Conservation (phyloP, 1,140 invertebrate genomes). For the Musca vetustissima region DNA sequence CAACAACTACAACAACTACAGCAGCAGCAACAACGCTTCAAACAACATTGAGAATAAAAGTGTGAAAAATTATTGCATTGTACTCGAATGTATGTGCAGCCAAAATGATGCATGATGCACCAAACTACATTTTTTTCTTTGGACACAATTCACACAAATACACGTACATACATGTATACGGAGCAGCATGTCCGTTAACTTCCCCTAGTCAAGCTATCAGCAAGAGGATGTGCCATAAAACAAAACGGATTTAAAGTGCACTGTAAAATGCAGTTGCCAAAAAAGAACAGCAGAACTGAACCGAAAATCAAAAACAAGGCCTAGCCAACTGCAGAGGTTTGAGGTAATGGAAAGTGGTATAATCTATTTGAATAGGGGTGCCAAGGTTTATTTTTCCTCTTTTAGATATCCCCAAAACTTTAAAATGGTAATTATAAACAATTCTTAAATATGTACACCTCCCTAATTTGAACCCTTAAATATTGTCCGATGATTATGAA, state of each 20-base stretch:
- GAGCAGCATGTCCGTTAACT: neutral
- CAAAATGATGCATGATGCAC: conserved; percentile 22
- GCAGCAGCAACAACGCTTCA: neutral
- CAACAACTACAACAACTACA: conserved; percentile 1
- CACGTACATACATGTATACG: neutral
- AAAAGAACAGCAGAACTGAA: too few species aligned
- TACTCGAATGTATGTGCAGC: neutral
- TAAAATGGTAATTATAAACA: too few species aligned
- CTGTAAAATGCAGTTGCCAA: conserved; percentile 14
- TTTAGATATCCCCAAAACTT: too few species aligned
- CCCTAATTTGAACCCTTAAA: too few species aligned
- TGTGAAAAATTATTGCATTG: conserved; percentile 22
- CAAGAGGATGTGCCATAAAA: conserved; percentile 9
- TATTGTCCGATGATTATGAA: too few species aligned
- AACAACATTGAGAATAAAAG: conserved; percentile 2
- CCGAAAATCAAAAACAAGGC: neutral
- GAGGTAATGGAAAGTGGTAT: too few species aligned
- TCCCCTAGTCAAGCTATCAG: neutral
- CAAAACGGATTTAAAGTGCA: conserved; percentile 15
- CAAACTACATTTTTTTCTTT: neutral
- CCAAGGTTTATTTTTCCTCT: too few species aligned
- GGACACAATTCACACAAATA: neutral
- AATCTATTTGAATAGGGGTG: too few species aligned
- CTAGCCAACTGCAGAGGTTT: too few species aligned
- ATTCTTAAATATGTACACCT: too few species aligned